Percentiles rank a stretch among this genome's conserved stretches.
phyloP scores from a whole-genome alignment of 2,113 vertebrate genomes.

The Cichladusa arquata region DNA sequence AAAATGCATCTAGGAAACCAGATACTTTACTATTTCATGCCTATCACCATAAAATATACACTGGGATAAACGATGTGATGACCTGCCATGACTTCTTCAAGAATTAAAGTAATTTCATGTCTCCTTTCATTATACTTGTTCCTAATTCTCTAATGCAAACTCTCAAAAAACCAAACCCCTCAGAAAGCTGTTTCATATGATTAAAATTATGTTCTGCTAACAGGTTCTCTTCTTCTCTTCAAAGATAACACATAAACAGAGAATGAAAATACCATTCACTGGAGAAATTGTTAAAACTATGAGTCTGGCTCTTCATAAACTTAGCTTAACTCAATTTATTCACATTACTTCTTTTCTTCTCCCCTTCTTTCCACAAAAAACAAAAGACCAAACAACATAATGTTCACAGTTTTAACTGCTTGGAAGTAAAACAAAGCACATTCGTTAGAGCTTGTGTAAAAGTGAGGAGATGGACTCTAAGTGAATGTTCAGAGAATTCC shows the following conservation, averaged over 20 bases:
- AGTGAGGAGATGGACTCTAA: neutral
- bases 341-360: neutral
- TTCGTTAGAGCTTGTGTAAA: neutral
- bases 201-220: neutral
- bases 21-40: neutral
- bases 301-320: neutral
- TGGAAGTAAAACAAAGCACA: neutral
- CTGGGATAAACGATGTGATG: neutral
- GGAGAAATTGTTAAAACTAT: neutral
- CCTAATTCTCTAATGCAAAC: neutral
- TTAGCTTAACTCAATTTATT: neutral
- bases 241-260: neutral
- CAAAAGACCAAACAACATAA: slow-evolving; percentile 14
- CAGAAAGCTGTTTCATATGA: neutral
- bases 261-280: neutral
- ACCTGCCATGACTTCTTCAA: neutral
- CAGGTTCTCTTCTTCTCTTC: neutral
- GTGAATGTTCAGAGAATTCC: neutral
- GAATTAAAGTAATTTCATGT: neutral
- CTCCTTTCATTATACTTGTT: neutral
- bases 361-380: neutral
- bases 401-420: neutral
- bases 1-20: neutral
- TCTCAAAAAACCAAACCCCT: neutral
- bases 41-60: neutral